Conservation (phyloP, 1,140 invertebrate species). For the Luehdorfia chinensis region DNA sequence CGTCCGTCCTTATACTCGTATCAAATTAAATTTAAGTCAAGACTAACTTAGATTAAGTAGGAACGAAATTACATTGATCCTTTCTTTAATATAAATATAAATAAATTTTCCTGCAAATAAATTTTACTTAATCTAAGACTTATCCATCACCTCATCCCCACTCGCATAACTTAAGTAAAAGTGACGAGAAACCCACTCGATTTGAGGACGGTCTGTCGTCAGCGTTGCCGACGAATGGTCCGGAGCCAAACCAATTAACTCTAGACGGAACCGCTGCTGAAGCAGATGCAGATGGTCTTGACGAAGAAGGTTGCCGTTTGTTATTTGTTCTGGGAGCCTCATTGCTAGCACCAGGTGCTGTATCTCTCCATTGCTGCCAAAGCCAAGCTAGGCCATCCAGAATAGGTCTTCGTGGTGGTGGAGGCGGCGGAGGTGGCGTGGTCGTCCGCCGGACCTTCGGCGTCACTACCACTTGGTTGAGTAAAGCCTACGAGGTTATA, state of each 20-base stretch:
- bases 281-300: conserved; percentile 35
- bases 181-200: conserved; percentile 69
- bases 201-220: conserved; percentile 54
- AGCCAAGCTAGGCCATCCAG: conserved; percentile 74
- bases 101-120: neutral
- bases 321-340: conserved; percentile 30
- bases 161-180: conserved; percentile 66
- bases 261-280: conserved; percentile 52
- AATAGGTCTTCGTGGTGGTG: conserved; percentile 64
- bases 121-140: conserved; percentile 57
- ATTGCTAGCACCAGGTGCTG: conserved; percentile 49
- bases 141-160: conserved; percentile 61
- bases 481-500: conserved; percentile 73
- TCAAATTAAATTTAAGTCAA: too few species aligned
- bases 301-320: conserved; percentile 35
- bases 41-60: conserved; percentile 59
- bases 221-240: conserved; percentile 71
- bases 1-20: too few species aligned
- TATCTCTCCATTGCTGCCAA: conserved; percentile 76
- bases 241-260: conserved; percentile 72
- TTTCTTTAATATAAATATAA: conserved; percentile 16
- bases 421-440: conserved; percentile 53
- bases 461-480: conserved; percentile 76
- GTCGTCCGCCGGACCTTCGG: conserved; percentile 65
- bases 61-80: conserved; percentile 24